phyloP scores from a whole-genome alignment of 2,888 invertebrate species.

The Ormyrus pomaceus region DNA sequence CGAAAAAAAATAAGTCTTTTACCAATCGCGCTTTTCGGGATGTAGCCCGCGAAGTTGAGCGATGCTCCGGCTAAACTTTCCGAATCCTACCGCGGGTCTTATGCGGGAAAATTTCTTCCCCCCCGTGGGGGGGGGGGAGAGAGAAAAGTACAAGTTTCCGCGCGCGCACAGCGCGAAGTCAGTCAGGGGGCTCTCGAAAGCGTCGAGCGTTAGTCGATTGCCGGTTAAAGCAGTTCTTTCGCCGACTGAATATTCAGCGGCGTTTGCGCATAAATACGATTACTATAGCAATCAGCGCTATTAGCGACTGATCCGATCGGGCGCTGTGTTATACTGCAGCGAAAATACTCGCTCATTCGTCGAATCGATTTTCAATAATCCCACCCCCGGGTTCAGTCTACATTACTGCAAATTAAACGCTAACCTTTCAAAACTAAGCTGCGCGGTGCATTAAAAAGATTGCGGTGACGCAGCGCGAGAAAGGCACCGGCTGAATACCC shows the following conservation, averaged over 20 bases:
- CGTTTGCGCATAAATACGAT: background rate
- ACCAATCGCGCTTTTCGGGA: background rate
- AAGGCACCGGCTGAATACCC: too few species aligned
- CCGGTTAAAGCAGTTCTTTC: background rate
- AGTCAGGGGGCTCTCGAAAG: too few species aligned
- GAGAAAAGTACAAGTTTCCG: too few species aligned
- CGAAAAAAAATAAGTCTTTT: background rate
- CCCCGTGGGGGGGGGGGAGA: too few species aligned
- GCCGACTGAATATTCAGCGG: too few species aligned
- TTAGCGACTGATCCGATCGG: conserved; percentile 16
- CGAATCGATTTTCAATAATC: conserved; percentile 30
- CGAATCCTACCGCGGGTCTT: background rate
- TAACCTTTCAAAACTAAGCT: background rate
- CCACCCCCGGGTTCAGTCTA: background rate
- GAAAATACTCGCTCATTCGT: background rate
- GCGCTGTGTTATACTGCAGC: background rate
- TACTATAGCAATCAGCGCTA: background rate
- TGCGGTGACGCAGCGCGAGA: too few species aligned
- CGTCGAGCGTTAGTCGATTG: background rate
- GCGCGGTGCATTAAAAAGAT: background rate
- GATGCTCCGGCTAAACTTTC: background rate
- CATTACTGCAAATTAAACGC: conserved; percentile 1
- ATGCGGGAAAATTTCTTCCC: background rate
- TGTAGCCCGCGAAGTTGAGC: background rate
- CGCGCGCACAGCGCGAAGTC: too few species aligned